Percentiles rank a stretch among this genome's conserved stretches.
These are phyloP conservation scores for Drosophila quadrilineata DNA, from an alignment of 1,140 invertebrate genomes.

Conservation along the genomic window DNA sequence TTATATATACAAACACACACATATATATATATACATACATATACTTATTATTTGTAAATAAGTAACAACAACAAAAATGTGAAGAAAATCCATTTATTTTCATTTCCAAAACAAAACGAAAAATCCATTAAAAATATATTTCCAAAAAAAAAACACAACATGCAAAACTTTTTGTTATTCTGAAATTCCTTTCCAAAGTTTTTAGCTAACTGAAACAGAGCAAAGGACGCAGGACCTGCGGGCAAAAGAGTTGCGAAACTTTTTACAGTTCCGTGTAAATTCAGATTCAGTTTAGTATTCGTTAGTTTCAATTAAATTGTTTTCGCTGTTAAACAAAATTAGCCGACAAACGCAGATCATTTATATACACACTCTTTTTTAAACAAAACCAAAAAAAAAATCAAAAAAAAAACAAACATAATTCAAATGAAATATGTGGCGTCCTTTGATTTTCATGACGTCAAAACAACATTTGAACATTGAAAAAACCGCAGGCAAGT, in stretches of 20 bases:
- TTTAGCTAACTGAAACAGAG: constrained; percentile 11
- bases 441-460: too few relatives aligned
- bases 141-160: constrained; percentile 47
- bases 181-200: neutral
- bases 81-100: constrained; percentile 64
- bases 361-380: neutral
- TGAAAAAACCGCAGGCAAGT: too few relatives aligned
- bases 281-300: constrained; percentile 62
- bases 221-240: neutral
- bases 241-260: too few relatives aligned
- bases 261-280: constrained; percentile 23
- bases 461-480: too few relatives aligned
- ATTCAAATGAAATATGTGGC: too few relatives aligned
- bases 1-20: constrained; percentile 45
- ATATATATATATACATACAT: constrained; percentile 56
- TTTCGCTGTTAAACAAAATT: constrained; percentile 24
- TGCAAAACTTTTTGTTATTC: constrained; percentile 37
- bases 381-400: too few relatives aligned
- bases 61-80: too few relatives aligned
- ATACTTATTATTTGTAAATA: constrained; percentile 78
- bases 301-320: constrained; percentile 56
- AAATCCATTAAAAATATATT: constrained; percentile 69
- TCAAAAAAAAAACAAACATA: too few relatives aligned
- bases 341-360: constrained; percentile 32
- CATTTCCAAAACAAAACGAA: constrained; percentile 58